Base-by-base conservation (phyloP, 1,140 invertebrate genomes). In the Thalassaphorura encarpata region DNA sequence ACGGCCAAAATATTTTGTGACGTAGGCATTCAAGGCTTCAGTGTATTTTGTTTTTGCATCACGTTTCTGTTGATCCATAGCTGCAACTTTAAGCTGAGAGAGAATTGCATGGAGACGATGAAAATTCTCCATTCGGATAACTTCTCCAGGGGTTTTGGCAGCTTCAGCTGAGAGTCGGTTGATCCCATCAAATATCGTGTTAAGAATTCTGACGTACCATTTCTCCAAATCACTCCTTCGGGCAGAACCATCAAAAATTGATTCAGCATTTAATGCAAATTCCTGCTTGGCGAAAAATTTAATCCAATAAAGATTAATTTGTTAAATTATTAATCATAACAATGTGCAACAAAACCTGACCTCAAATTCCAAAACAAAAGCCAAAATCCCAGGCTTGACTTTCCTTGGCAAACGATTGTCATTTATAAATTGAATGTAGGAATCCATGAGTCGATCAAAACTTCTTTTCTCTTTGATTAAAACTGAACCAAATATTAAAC, bases 61-160 rank as follows among this genome's bases (percentile, higher is more conserved):
- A 71, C 93, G 95, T 59, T 88, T 79, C 63, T 89, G 80, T 18
- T 75, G 70, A 68, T 98, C 94, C 68, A 98, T 75, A 53, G 89
- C 88, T 8, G 82, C 73, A 61, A 97, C 90, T 76, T 97, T 97
- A 31, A 97, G 74, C 70, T 88, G 84, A 1, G 87, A 89, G 49
- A 97, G 73, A 45, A 90, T 73, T 19, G 83, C 87, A 69, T 90
- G 85, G 66, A 98, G 80, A 69, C 91, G 85, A 78, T 99, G 94
- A 71, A 90, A 98, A 75, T 99, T 99, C 78, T 99, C 87, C 86
- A 96, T 90, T 75, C 90, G 87, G 33, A 98, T 81, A 41, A 97
- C 91, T 77, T 96, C 87, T 47, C 82, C 80, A 16, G 94, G 95
- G 23, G 93, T 97, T 75, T 94, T 95, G 54, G 83, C 81, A 71